phyloP scores from a whole-genome alignment of 2,888 invertebrate genomes.

The Rhaphigaster nebulosa region DNA sequence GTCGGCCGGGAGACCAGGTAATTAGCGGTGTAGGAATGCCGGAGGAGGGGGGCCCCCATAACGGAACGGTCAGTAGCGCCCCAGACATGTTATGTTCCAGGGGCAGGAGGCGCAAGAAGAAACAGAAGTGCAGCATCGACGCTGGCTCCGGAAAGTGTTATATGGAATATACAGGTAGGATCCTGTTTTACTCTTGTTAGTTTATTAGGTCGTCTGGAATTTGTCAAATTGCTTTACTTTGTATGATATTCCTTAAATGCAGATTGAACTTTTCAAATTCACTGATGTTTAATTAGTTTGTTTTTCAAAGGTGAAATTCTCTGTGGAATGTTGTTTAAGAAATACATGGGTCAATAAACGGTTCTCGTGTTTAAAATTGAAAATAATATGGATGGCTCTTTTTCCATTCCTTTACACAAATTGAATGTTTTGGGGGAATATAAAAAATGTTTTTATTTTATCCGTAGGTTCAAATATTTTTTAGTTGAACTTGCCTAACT shows the following conservation, averaged over 20 bases:
- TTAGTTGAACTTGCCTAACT: too few relatives aligned
- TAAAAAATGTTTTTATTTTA: too few relatives aligned
- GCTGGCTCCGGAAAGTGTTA: constrained; percentile 65
- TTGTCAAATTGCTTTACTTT: neutral
- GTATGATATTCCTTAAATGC: neutral
- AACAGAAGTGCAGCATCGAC: constrained; percentile 65
- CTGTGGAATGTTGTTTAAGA: neutral
- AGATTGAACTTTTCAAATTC: neutral
- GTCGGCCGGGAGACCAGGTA: constrained; percentile 42
- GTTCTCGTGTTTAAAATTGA: neutral
- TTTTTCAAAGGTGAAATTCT: neutral
- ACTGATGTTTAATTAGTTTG: neutral
- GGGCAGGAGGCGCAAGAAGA: constrained; percentile 64
- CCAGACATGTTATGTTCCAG: constrained; percentile 65
- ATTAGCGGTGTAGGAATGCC: constrained; percentile 5
- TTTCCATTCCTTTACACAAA: too few relatives aligned
- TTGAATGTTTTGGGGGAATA: too few relatives aligned
- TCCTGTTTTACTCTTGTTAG: neutral
- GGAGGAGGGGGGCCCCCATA: constrained; percentile 8
- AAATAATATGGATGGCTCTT: neutral
- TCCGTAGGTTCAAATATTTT: too few relatives aligned
- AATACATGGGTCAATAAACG: too few relatives aligned
- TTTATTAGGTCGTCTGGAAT: neutral
- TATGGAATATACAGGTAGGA: constrained; percentile 60
- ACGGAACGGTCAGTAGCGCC: constrained; percentile 34